Base-by-base conservation (phyloP, 2,888 invertebrate genomes). In the Netelia virgata region DNA sequence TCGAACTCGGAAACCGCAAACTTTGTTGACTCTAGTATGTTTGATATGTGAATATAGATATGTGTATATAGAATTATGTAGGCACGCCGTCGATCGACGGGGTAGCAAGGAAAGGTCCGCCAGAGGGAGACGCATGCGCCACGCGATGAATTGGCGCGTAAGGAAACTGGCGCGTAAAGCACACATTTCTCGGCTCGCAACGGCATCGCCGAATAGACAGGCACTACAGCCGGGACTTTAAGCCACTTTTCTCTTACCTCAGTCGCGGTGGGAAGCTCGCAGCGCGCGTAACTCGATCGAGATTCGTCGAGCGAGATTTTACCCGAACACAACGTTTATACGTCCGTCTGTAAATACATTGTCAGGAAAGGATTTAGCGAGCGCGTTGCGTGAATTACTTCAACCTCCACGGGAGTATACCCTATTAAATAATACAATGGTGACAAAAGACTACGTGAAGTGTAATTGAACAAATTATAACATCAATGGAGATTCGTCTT, bases 201-300 rank as follows among this genome's bases (percentile, higher is more conserved):
- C 47, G 66, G 72, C 47, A 57, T 73, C 66, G 36, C 6, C 36
- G 43, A 57, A 73, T 63, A 18, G 57, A 28, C 47, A 20, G 28
- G 41, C 41, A 41, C n/a, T n/a, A n/a, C n/a, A n/a, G n/a, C 0
- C 9, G 47, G 69, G 20, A 47, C 41, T 20, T 50, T 69, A 72
- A 63, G 72, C 66, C 57, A 28, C 43, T 66, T 79, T 73, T 72
- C 73, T 57, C 47, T 64, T 79, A 64, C 72, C 72, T 79, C 83
- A 83, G 83, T 83, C 78, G 83, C 83, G 83, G 20, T 70, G 69
- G 69, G 79, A 74, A 74, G 74, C 74, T 83, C 83, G 83, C 83
- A 78, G 50, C 83, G 82, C 55, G 74, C 70, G 20, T 68, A 61
- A 59, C 79, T 63, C 72, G 53, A 10, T 50, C 55, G 9, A 57